These are phyloP conservation scores for Pungitius pungitius DNA, from an alignment of 2,113 vertebrate species.

Conservation along the genomic window DNA sequence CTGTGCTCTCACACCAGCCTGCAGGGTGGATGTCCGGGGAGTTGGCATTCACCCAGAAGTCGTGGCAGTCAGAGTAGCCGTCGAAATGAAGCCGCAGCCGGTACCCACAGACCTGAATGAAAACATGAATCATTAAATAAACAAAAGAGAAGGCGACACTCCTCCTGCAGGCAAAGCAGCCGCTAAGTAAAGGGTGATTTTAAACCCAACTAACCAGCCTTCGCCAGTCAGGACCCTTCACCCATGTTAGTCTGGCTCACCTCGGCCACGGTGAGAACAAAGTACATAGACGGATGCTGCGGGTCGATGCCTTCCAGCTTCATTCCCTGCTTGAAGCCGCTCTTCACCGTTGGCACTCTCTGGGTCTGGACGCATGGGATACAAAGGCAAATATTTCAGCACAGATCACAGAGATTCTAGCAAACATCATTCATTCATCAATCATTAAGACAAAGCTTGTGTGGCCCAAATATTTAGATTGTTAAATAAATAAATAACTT, in stretches of 20 bases:
- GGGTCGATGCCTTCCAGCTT: conserved; percentile 97
- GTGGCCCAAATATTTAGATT: neutral
- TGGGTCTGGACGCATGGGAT: conserved; percentile 78
- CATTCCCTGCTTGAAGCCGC: conserved; percentile 94
- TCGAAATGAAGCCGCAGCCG: conserved; percentile 96
- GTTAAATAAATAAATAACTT: conserved; percentile 1
- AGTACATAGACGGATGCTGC: conserved; percentile 97
- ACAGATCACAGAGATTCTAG: neutral
- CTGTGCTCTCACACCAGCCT: conserved; percentile 95
- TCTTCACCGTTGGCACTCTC: conserved; percentile 85
- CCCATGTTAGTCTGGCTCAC: conserved; percentile 71
- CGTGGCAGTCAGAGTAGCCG: conserved; percentile 95
- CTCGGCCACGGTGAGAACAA: conserved; percentile 96
- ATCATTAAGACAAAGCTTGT: neutral
- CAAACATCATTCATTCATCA: too few relatives aligned
- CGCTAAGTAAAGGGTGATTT: neutral
- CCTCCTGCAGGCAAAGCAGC: too few relatives aligned
- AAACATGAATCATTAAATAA: conserved; percentile 1
- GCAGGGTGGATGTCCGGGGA: conserved; percentile 92
- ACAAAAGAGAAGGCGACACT: neutral
- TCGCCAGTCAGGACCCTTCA: neutral
- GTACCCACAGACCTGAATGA: conserved; percentile 90
- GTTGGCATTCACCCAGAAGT: conserved; percentile 98
- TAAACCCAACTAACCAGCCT: conserved; percentile 7
- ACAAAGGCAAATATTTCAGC: conserved; percentile 16